Conservation (phyloP, 23 tunicate genomes). For the Ciona savignyi region DNA sequence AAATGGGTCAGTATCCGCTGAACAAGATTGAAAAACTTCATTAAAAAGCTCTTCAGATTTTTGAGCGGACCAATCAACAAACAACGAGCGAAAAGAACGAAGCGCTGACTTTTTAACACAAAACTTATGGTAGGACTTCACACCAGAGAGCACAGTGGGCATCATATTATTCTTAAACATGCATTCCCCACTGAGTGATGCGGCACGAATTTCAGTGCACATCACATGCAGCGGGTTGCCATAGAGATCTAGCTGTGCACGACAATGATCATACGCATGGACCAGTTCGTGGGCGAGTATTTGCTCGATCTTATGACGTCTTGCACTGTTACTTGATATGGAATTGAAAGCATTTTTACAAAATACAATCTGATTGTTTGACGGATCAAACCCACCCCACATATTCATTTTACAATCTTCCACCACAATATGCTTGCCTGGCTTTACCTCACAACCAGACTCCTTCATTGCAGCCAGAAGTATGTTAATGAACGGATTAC, state of each 20-base stretch:
- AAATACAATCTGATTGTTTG: conserved; percentile 53
- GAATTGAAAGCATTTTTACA: conserved; percentile 46
- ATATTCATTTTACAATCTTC: conserved; percentile 40
- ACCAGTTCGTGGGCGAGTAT: conserved; percentile 62
- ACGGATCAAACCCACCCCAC: conserved; percentile 53
- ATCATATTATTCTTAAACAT: conserved; percentile 30
- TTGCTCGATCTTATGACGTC: conserved; percentile 6
- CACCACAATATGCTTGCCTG: conserved; percentile 30
- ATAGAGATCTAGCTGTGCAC: conserved; percentile 71
- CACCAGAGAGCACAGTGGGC: conserved; percentile 21
- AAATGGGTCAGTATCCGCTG: conserved; percentile 49
- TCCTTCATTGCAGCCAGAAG: conserved; percentile 41
- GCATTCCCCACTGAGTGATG: conserved; percentile 79
- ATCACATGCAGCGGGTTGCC: conserved; percentile 47
- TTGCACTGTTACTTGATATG: background rate
- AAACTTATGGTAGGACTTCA: conserved; percentile 37
- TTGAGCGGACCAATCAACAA: conserved; percentile 18
- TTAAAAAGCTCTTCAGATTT: conserved; percentile 15
- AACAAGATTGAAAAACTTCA: conserved; percentile 43
- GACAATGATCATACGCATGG: conserved; percentile 81
- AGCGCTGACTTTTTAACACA: conserved; percentile 63
- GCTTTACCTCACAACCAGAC: conserved; percentile 44
- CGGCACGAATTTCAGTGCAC: conserved; percentile 87
- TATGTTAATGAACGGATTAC: conserved; percentile 34
- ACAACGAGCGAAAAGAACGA: conserved; percentile 41